phyloP scores from a whole-genome alignment of 2,888 invertebrate species.

The Polyommatus iphigenia region DNA sequence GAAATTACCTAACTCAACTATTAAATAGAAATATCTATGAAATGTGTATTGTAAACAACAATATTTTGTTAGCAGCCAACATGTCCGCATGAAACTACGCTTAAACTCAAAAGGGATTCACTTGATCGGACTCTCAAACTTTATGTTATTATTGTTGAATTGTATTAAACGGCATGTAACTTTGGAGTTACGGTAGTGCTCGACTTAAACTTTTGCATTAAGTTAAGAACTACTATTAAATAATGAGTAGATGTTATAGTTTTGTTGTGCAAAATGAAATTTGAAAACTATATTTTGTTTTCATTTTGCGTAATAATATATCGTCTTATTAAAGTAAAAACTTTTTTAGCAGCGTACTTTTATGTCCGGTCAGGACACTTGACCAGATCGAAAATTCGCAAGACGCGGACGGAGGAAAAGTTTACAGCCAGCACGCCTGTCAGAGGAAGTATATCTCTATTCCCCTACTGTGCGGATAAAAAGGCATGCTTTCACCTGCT shows the following conservation, averaged over 20 bases:
- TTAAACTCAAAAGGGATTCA: constrained; percentile 22
- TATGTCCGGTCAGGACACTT: too few species aligned
- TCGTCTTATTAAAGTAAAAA: too few species aligned
- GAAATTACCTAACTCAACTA: not conserved
- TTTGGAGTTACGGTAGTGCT: not conserved
- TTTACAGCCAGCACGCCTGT: too few species aligned
- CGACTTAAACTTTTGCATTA: not conserved
- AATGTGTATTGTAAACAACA: constrained; percentile 23
- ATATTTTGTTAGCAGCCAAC: not conserved
- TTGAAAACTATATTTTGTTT: too few species aligned
- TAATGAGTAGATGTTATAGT: not conserved
- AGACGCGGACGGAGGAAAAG: too few species aligned
- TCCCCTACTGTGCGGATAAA: too few species aligned
- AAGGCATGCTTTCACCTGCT: too few species aligned
- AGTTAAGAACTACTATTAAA: not conserved
- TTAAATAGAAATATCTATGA: constrained; percentile 5
- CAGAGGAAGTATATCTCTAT: too few species aligned
- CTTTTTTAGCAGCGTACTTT: too few species aligned
- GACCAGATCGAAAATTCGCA: too few species aligned
- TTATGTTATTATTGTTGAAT: constrained; percentile 15
- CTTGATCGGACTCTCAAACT: not conserved
- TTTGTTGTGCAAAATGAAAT: not conserved
- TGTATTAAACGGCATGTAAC: constrained; percentile 15
- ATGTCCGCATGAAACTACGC: constrained; percentile 6
- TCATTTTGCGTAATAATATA: not conserved